Base-by-base conservation (phyloP, 2,888 invertebrate genomes). In the Tinea semifulvella region DNA sequence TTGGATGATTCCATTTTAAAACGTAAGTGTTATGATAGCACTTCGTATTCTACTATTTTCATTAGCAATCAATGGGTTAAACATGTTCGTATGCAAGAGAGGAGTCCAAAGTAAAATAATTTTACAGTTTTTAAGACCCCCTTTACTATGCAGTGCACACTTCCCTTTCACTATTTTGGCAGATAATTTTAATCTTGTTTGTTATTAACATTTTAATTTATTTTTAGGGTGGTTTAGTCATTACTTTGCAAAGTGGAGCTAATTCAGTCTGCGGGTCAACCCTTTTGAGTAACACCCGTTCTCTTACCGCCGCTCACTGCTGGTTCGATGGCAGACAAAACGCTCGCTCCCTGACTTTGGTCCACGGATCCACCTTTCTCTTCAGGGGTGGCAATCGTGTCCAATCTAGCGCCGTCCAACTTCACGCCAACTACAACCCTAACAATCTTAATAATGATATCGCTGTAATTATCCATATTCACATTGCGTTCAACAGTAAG, bases 261-360 rank as follows among this genome's bases (percentile, higher is more conserved):
- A 51, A 52, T 26, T 61, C 63, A 1, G 56, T 61, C 17, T 63
- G 63, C 48, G 61, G 61, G 0, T 52, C 56, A 1, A 53, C 60
- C 0, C 49, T 63, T 1, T 8, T 65, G 20, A 42, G 52, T 27
- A 56, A 57, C 53, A 49, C 43, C 8, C 42, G 47, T 1, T 3
- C 19, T n/a, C 14, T 47, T 1, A 47, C 47, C 11, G 47, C 47
- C 18, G 47, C 43, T 57, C 49, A 67, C 50, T 67, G 65, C 53
- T 65, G 66, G 68, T 50, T 50, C 35, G 56, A 62, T 48, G 52
- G 57, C 3, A 46, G 51, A 19, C 50, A 44, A 44, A 59, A 60
- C 40, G 69, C 65, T 16, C 52, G 55, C 8, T 55, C 56, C 42
- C 58, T 69, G 52, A 46, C 46, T 22, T 56, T 68, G 16, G 66